Evolutionary conservation across 2,113 vertebrate genomes (phyloP).

Genomic region (Albula glossodonta): DNA sequence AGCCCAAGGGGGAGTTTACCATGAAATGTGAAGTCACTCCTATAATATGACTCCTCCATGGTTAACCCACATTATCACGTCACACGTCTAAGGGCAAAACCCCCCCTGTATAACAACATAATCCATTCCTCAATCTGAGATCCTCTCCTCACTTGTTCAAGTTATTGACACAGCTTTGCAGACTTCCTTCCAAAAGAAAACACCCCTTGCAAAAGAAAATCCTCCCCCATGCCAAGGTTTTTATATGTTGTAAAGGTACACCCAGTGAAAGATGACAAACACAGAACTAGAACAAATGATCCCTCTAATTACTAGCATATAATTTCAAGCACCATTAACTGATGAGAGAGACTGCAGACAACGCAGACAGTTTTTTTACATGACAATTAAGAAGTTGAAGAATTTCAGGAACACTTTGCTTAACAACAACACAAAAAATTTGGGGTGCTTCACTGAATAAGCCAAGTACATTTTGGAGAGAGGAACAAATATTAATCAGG

Average conservation of each 20-base stretch:
- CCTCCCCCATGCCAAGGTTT: no score
- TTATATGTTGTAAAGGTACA: no score
- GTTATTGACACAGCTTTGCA: background rate
- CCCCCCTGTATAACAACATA: conserved; percentile 48
- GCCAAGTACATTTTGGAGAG: background rate
- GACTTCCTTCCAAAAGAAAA: no score
- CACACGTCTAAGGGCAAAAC: background rate
- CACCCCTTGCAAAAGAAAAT: no score
- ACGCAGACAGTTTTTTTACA: background rate
- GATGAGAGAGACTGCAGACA: background rate
- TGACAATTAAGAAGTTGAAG: background rate
- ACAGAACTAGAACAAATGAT: no score
- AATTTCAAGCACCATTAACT: background rate
- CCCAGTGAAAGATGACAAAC: background rate
- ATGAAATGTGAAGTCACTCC: background rate
- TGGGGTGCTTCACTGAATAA: background rate
- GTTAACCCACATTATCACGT: background rate
- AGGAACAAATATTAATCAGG: background rate
- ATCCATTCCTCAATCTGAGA: conserved; percentile 14
- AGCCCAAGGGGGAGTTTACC: background rate
- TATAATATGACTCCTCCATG: background rate
- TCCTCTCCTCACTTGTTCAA: background rate
- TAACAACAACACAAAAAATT: background rate
- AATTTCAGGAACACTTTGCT: background rate
- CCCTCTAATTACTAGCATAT: background rate